Evolutionary conservation across 2,888 invertebrate genomes (phyloP).

Genomic region (Volucella bombylans): DNA sequence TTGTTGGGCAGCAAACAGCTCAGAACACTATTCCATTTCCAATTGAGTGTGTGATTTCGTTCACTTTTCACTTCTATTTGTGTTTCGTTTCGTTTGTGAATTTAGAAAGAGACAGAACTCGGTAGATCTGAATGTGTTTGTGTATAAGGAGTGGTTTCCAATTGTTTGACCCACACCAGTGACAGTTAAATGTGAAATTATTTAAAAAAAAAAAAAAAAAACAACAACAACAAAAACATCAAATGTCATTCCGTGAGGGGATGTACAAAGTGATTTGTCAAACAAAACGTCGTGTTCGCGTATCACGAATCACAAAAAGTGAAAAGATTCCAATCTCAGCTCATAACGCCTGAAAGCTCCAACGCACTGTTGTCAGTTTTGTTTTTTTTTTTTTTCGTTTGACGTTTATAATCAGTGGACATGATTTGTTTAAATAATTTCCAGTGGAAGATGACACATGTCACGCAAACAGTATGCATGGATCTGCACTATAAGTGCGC

Average conservation of each 20-base stretch:
- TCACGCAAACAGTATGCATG: constrained; percentile 38
- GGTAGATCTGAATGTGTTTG: constrained; percentile 5
- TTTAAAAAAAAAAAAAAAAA: constrained; percentile 11
- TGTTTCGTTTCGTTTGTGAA: constrained; percentile 61
- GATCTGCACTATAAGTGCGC: constrained; percentile 58
- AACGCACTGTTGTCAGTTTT: constrained; percentile 6
- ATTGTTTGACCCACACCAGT: constrained; percentile 42
- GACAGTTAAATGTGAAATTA: constrained; percentile 60
- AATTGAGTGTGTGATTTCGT: constrained; percentile 45
- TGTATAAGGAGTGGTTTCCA: constrained; percentile 60
- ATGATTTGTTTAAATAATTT: constrained; percentile 40
- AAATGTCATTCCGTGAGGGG: constrained; percentile 7
- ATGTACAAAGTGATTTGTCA: constrained; percentile 63
- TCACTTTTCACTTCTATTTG: constrained; percentile 52
- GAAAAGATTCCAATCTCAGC: constrained; percentile 57
- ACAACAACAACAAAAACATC: constrained; percentile 5
- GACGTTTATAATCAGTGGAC: constrained; percentile 33
- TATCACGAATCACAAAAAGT: constrained; percentile 49
- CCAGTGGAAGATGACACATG: constrained; percentile 10
- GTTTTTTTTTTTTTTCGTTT: constrained; percentile 11
- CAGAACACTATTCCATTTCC: constrained; percentile 33
- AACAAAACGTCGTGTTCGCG: constrained; percentile 62
- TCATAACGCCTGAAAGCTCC: constrained; percentile 36
- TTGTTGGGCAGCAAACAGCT: background rate
- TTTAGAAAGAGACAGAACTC: constrained; percentile 61